Evolutionary conservation across 2,888 invertebrate species (phyloP).

Genomic region (Sminthurinus aureus): DNA sequence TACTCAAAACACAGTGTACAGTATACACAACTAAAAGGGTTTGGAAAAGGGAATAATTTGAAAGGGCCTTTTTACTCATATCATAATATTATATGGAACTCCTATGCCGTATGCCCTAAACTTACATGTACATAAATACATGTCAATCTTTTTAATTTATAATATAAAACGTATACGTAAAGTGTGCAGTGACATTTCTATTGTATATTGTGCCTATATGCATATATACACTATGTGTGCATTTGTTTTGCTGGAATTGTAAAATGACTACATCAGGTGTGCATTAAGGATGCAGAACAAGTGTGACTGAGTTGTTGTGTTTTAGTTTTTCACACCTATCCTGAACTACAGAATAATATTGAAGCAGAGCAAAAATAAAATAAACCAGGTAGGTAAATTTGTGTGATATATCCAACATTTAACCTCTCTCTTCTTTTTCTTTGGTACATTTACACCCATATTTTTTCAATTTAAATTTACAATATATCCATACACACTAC

Average conservation of each 20-base stretch:
- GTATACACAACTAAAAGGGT: too few relatives aligned
- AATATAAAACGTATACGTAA: not conserved
- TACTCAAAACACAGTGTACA: too few relatives aligned
- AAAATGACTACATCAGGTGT: conserved; percentile 26
- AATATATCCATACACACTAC: too few relatives aligned
- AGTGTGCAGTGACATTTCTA: not conserved
- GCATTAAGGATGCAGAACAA: conserved; percentile 7
- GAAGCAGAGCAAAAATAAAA: not conserved
- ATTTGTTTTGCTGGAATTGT: not conserved
- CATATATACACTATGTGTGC: not conserved
- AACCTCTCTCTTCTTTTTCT: too few relatives aligned
- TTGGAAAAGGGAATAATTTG: too few relatives aligned
- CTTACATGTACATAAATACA: not conserved
- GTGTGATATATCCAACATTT: too few relatives aligned
- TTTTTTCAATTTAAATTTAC: too few relatives aligned
- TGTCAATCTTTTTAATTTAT: too few relatives aligned
- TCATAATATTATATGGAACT: not conserved
- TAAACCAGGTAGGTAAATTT: not conserved
- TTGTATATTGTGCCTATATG: not conserved
- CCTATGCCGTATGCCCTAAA: too few relatives aligned
- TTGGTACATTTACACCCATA: too few relatives aligned
- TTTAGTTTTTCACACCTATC: conserved; percentile 4
- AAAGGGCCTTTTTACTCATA: not conserved
- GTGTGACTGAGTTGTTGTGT: not conserved
- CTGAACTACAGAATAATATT: not conserved